Percentiles rank a stretch among this genome's conserved stretches.
Conservation (phyloP, 2,113 vertebrate genomes). For the Chitala chitala region DNA sequence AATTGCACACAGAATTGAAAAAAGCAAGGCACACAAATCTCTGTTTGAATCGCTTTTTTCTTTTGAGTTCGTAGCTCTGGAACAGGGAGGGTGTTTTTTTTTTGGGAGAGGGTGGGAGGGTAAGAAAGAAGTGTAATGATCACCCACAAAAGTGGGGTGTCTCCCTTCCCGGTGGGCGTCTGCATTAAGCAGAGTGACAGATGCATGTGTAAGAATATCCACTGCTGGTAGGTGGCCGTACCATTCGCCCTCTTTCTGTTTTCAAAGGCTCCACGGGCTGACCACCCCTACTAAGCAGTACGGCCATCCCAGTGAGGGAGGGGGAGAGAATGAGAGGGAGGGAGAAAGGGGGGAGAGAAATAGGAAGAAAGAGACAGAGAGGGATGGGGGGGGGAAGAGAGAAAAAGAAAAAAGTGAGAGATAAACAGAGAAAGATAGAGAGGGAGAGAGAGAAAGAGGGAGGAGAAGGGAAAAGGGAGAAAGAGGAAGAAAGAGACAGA, state of each 20-base stretch:
- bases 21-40: slow-evolving; percentile 37
- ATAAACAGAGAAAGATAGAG: too few relatives aligned
- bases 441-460: background rate
- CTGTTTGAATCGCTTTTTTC: slow-evolving; percentile 33
- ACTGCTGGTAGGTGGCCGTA: slow-evolving; percentile 26
- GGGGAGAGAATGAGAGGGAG: background rate
- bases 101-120: slow-evolving; percentile 39
- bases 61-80: slow-evolving; percentile 19
- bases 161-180: slow-evolving; percentile 41
- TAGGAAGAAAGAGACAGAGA: background rate
- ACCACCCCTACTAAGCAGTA: background rate
- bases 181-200: slow-evolving; percentile 40
- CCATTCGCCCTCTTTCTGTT: background rate
- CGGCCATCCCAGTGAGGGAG: too few relatives aligned
- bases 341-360: background rate
- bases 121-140: slow-evolving; percentile 47
- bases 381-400: background rate
- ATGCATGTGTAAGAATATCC: slow-evolving; percentile 28
- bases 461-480: background rate
- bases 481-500: background rate
- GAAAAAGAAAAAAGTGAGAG: background rate
- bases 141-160: slow-evolving; percentile 40
- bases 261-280: background rate
- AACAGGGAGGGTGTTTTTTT: slow-evolving; percentile 29
- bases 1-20: slow-evolving; percentile 58